phyloP scores from a whole-genome alignment of 2,113 vertebrate genomes.

The Eclectus roratus region DNA sequence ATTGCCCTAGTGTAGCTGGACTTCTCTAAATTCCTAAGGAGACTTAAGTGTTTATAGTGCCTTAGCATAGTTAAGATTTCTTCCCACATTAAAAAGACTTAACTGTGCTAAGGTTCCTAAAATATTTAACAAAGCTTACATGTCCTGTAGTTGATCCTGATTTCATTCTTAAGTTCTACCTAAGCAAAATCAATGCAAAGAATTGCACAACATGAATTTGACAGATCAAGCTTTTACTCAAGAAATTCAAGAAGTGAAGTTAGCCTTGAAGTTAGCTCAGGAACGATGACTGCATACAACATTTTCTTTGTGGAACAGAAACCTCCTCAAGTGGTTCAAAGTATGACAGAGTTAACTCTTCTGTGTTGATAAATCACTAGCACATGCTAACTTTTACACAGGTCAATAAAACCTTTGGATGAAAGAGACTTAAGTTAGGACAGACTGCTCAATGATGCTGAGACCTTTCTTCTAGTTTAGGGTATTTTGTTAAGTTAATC shows the following conservation, averaged over 20 bases:
- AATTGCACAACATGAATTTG: not conserved
- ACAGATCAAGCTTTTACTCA: not conserved
- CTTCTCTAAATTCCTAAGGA: not conserved
- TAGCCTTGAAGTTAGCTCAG: not conserved
- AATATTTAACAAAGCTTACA: not conserved
- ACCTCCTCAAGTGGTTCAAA: not conserved
- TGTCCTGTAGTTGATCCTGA: not conserved
- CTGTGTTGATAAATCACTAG: not conserved
- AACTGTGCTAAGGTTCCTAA: not conserved
- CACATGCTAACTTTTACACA: not conserved
- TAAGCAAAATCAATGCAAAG: not conserved
- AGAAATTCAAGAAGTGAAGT: not conserved
- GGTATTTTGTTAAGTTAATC: not conserved
- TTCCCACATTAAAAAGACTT: not conserved
- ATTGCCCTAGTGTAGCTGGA: not conserved
- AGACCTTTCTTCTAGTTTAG: not conserved
- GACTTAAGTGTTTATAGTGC: not conserved
- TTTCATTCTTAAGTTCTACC: not conserved
- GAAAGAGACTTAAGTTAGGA: not conserved
- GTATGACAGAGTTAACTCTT: not conserved
- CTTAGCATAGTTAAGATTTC: constrained; percentile 28
- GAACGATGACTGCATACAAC: not conserved
- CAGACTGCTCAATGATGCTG: not conserved
- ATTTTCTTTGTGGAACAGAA: not conserved
- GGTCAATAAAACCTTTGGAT: not conserved